phyloP scores from a whole-genome alignment of 2,888 invertebrate genomes.

The Colostygia pectinataria region DNA sequence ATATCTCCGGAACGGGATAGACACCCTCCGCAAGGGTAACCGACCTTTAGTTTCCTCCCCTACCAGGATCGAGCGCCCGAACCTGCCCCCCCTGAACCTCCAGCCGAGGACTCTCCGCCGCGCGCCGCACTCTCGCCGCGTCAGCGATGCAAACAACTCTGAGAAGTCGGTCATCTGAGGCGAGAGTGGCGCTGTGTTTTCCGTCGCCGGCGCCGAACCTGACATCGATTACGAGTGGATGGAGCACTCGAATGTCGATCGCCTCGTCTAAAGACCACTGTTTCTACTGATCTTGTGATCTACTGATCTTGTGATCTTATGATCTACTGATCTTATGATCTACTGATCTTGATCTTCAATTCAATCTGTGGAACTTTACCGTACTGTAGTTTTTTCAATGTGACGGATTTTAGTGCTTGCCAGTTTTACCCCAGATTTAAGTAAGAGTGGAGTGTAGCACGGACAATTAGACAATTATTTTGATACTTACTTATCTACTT shows the following conservation, averaged over 20 bases:
- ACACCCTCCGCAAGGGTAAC: conserved; percentile 73
- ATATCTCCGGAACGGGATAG: conserved; percentile 72
- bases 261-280: conserved; percentile 61
- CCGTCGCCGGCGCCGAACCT: conserved; percentile 81
- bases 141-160: conserved; percentile 74
- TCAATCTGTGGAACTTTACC: conserved; percentile 8
- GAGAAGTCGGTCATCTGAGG: conserved; percentile 80
- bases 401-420: neutral
- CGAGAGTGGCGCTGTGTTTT: conserved; percentile 79
- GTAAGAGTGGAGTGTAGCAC: too few relatives aligned
- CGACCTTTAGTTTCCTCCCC: conserved; percentile 91
- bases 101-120: conserved; percentile 79
- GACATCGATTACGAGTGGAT: conserved; percentile 75
- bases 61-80: conserved; percentile 91
- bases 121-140: conserved; percentile 75
- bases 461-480: too few relatives aligned
- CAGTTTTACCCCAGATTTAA: neutral
- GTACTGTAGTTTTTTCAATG: conserved; percentile 1
- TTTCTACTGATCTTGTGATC: conserved; percentile 4
- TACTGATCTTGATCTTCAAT: neutral
- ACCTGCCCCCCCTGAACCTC: conserved; percentile 90
- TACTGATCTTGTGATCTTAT: neutral
- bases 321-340: too few relatives aligned
- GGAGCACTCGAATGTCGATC: conserved; percentile 66
- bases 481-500: too few relatives aligned